phyloP scores from a whole-genome alignment of 1,140 invertebrate genomes.

The Macrotrachela quadricornifera region DNA sequence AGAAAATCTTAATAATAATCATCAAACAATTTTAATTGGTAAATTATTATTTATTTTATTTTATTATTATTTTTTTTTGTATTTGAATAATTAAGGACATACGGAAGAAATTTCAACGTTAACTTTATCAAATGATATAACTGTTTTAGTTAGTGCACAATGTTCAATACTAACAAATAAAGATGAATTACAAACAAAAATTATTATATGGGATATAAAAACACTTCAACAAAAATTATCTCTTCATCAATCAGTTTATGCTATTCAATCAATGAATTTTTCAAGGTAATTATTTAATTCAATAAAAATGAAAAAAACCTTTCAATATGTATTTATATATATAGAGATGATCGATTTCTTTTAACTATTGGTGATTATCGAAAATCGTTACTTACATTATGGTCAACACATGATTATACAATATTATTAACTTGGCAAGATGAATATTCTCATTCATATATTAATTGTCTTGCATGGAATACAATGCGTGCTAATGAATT shows the following conservation, averaged over 20 bases:
- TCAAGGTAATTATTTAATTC: no score
- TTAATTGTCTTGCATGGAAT: slow-evolving; percentile 22
- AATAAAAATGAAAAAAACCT: no score
- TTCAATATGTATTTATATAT: no score
- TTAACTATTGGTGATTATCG: slow-evolving; percentile 23
- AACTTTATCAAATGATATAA: slow-evolving; percentile 22
- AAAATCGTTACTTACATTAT: slow-evolving; percentile 19
- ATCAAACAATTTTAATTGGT: slow-evolving; percentile 22
- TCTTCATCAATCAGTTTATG: no score
- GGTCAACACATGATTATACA: slow-evolving; percentile 18
- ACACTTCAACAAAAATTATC: no score
- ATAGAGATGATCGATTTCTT: slow-evolving; percentile 27
- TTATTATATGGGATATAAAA: no score
- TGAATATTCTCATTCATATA: slow-evolving; percentile 15
- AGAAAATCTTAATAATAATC: slow-evolving; percentile 22
- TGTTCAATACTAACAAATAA: no score
- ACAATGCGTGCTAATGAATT: slow-evolving; percentile 25
- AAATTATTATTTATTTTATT: no score
- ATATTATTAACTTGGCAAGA: slow-evolving; percentile 18
- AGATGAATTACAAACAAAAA: no score
- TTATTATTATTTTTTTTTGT: no score
- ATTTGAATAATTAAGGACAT: no score
- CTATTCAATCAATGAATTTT: no score
- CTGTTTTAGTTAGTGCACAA: neutral
- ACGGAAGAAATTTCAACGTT: slow-evolving; percentile 24